Conservation (phyloP, 2,888 invertebrate species). For the Dryobota labecula region DNA sequence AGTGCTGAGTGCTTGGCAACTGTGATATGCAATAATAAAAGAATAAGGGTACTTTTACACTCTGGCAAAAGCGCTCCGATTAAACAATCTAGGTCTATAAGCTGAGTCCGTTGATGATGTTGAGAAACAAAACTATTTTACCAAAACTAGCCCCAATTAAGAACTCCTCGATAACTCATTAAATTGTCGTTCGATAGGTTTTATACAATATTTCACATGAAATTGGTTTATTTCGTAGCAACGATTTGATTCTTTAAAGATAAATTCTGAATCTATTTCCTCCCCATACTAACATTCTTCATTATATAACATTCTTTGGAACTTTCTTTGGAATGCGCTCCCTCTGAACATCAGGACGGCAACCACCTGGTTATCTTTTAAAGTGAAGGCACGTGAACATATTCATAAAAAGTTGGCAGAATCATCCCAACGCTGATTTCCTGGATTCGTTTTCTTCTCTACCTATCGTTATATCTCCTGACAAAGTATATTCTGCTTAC, state of each 20-base stretch:
- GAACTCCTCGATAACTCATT: neutral
- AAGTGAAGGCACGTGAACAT: too few relatives aligned
- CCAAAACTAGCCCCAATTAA: neutral
- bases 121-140: conserved; percentile 4
- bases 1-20: neutral
- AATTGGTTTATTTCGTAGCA: neutral
- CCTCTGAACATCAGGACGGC: too few relatives aligned
- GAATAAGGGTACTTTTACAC: neutral
- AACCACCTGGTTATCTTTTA: too few relatives aligned
- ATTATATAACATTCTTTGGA: too few relatives aligned
- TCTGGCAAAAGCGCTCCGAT: neutral
- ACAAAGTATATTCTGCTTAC: too few relatives aligned
- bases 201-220: neutral
- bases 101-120: neutral
- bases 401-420: too few relatives aligned
- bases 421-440: too few relatives aligned
- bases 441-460: too few relatives aligned
- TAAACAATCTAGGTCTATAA: neutral
- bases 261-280: neutral
- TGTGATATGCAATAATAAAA: neutral
- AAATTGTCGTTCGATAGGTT: neutral
- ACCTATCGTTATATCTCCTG: too few relatives aligned
- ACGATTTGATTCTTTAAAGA: neutral
- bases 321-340: too few relatives aligned
- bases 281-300: neutral